Conservation (phyloP, 1,140 invertebrate genomes). For the Diorhabda sublineata region DNA sequence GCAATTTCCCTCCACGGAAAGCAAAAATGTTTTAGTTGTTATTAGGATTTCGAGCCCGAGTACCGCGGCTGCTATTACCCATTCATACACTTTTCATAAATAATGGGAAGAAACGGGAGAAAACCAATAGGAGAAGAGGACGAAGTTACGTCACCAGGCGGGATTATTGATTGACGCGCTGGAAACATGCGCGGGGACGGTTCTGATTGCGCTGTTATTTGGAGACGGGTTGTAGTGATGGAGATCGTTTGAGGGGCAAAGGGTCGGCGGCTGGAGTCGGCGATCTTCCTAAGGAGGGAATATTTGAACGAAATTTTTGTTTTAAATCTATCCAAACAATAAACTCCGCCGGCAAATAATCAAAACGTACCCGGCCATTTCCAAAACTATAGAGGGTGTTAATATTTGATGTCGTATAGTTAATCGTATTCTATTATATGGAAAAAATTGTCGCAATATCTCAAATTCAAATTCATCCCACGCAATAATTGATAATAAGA, state of each 20-base stretch:
- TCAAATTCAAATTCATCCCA: too few relatives aligned
- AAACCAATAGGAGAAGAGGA: slow-evolving; percentile 38
- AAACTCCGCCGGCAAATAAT: too few relatives aligned
- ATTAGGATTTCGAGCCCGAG: slow-evolving; percentile 36
- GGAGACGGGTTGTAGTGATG: slow-evolving; percentile 1
- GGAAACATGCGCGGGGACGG: slow-evolving; percentile 22
- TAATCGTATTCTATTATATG: too few relatives aligned
- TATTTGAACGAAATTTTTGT: slow-evolving; percentile 1
- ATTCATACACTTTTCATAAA: slow-evolving; percentile 50
- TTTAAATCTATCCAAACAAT: too few relatives aligned
- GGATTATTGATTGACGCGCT: slow-evolving; percentile 35
- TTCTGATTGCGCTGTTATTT: slow-evolving; percentile 12
- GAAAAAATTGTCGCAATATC: too few relatives aligned
- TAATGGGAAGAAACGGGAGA: slow-evolving; percentile 46
- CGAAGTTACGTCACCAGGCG: slow-evolving; percentile 40
- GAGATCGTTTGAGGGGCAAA: neutral
- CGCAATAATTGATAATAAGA: too few relatives aligned
- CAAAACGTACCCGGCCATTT: too few relatives aligned
- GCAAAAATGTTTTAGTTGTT: slow-evolving; percentile 26
- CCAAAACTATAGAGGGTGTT: too few relatives aligned
- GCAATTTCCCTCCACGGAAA: slow-evolving; percentile 9
- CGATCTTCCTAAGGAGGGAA: neutral
- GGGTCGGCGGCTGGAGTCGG: neutral
- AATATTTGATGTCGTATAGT: too few relatives aligned
- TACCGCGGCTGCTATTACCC: slow-evolving; percentile 47